Evolutionary conservation across 2,888 invertebrate species (phyloP).

Genomic region (Rhodophaea formosa): DNA sequence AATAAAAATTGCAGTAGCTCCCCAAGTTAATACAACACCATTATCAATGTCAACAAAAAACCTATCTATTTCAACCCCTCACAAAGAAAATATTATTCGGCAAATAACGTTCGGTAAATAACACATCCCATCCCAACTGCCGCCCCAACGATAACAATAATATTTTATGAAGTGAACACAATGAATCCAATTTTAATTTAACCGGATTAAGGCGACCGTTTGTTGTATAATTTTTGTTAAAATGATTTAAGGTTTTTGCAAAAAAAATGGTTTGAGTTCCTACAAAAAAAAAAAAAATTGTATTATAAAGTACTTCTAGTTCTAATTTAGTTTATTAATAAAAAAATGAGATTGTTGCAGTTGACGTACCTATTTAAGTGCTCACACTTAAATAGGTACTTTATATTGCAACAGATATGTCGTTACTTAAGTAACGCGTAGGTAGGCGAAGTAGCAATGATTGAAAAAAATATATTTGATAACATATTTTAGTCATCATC

Average conservation of each 20-base stretch:
- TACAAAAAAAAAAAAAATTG: background rate
- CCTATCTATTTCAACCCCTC: constrained; percentile 47
- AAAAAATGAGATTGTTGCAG: too few species aligned
- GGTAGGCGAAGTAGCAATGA: too few species aligned
- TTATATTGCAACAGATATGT: too few species aligned
- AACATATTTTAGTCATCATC: too few species aligned
- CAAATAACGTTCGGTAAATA: constrained; percentile 45
- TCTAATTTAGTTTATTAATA: too few species aligned
- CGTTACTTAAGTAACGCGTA: too few species aligned
- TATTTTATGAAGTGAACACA: constrained; percentile 72
- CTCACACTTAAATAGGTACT: too few species aligned
- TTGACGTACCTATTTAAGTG: too few species aligned
- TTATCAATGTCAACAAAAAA: constrained; percentile 70
- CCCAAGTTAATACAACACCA: constrained; percentile 46
- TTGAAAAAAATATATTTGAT: too few species aligned
- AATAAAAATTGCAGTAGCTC: constrained; percentile 24
- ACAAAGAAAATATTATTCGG: constrained; percentile 58
- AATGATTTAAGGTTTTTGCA: background rate
- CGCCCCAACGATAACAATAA: constrained; percentile 59
- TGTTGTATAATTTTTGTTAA: constrained; percentile 24
- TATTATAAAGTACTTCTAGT: too few species aligned
- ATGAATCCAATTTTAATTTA: constrained; percentile 70
- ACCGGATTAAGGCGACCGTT: constrained; percentile 58
- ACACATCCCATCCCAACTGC: constrained; percentile 44
- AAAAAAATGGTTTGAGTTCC: background rate